A percentile compares a stretch with the other conserved stretches of the same genome.
These are phyloP conservation scores for Apotomis capreana DNA, from an alignment of 2,888 invertebrate genomes.

Conservation along the genomic window DNA sequence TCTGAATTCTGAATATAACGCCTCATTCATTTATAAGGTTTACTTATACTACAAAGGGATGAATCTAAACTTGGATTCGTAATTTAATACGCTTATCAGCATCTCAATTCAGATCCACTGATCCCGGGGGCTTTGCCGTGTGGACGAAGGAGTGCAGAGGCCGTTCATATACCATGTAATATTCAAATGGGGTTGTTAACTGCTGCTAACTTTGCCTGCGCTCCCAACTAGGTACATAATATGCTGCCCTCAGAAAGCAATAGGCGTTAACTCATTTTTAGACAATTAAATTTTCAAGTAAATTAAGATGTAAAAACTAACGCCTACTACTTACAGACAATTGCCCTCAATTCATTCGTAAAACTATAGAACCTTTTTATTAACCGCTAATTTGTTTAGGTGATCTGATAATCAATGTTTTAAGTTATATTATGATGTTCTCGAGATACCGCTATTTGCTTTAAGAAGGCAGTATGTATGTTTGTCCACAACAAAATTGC, in stretches of 20 bases:
- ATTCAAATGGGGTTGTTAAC: conserved; percentile 36
- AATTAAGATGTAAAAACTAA: too few species aligned
- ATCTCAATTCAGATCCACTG: conserved; percentile 18
- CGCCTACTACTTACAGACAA: too few species aligned
- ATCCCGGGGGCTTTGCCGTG: conserved; percentile 13
- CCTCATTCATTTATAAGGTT: conserved; percentile 23
- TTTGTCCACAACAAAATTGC: conserved; percentile 6
- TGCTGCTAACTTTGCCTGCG: conserved; percentile 14
- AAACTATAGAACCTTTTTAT: too few species aligned
- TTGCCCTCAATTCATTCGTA: too few species aligned
- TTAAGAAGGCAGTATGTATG: background rate
- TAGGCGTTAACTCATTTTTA: too few species aligned
- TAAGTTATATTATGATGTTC: too few species aligned
- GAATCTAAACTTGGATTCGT: conserved; percentile 19
- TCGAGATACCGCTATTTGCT: too few species aligned
- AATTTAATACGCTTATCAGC: conserved; percentile 23
- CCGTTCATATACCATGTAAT: conserved; percentile 25
- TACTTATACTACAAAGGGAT: conserved; percentile 15
- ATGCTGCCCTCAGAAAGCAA: too few species aligned
- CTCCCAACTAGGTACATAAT: background rate
- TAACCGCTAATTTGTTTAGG: too few species aligned
- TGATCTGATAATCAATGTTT: too few species aligned
- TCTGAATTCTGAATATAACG: background rate
- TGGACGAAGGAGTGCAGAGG: background rate
- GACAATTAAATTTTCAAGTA: too few species aligned